Percentiles rank a stretch among this genome's conserved stretches.
Evolutionary conservation across 2,888 invertebrate species (phyloP).

Genomic region (Alitta virens): DNA sequence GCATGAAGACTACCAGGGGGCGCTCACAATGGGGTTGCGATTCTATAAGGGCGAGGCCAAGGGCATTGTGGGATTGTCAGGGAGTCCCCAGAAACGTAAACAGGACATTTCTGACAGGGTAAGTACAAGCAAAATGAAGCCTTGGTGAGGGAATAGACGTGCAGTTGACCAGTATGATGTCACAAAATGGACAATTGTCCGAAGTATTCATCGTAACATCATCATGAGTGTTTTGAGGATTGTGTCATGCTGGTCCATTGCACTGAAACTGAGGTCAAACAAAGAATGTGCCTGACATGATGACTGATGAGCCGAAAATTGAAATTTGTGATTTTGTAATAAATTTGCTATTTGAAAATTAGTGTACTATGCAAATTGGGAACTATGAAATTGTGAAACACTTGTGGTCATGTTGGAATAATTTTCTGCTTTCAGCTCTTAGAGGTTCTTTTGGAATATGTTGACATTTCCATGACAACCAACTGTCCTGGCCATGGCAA

Average conservation of each 20-base stretch:
- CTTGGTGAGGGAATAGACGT: no score
- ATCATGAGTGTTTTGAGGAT: no score
- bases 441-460: conserved; percentile 53
- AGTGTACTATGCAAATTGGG: no score
- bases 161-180: no score
- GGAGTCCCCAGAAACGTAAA: conserved; percentile 37
- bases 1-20: conserved; percentile 63
- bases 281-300: no score
- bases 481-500: conserved; percentile 48
- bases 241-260: no score
- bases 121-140: neutral
- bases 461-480: conserved; percentile 52
- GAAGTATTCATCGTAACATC: no score
- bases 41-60: conserved; percentile 67
- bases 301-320: no score
- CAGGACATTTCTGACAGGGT: conserved; percentile 47
- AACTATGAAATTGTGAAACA: neutral
- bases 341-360: no score
- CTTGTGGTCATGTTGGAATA: neutral
- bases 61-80: conserved; percentile 60
- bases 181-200: no score
- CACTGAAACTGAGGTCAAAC: no score
- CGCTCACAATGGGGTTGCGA: conserved; percentile 64
- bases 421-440: conserved; percentile 41
- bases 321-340: no score